Evolutionary conservation across 2,888 invertebrate genomes (phyloP).

Genomic region (Trachelus iudaicus): DNA sequence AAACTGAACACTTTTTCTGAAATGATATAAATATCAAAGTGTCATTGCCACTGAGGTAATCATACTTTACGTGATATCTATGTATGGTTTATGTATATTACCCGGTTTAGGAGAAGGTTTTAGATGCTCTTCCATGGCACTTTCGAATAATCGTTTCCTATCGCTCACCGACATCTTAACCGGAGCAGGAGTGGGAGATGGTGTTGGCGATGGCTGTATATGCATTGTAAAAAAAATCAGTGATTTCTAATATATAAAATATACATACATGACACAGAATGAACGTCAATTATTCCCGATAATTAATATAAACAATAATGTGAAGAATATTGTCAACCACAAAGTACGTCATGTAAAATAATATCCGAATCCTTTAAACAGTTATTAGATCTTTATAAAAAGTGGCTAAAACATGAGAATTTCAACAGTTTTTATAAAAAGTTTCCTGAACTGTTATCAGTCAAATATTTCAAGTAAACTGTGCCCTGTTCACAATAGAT

Average conservation of each 20-base stretch:
- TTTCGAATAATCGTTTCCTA: constrained; percentile 95
- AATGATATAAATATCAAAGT: constrained; percentile 44
- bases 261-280: neutral
- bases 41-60: neutral
- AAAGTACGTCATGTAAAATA: neutral
- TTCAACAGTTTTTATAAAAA: too few relatives aligned
- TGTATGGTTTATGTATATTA: constrained; percentile 54
- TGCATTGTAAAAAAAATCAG: constrained; percentile 3
- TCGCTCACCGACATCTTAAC: constrained; percentile 91
- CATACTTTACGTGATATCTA: neutral
- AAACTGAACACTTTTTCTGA: constrained; percentile 93
- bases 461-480: too few relatives aligned
- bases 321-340: neutral
- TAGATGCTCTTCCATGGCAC: constrained; percentile 93
- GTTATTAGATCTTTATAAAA: neutral
- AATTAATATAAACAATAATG: neutral
- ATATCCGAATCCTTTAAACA: neutral
- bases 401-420: neutral
- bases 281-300: neutral
- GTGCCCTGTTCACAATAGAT: too few relatives aligned
- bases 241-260: neutral
- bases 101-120: constrained; percentile 88
- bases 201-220: constrained; percentile 66
- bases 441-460: neutral
- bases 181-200: constrained; percentile 78